phyloP scores from a whole-genome alignment of 2,797 vertebrate species.

The Tapirus indicus region DNA sequence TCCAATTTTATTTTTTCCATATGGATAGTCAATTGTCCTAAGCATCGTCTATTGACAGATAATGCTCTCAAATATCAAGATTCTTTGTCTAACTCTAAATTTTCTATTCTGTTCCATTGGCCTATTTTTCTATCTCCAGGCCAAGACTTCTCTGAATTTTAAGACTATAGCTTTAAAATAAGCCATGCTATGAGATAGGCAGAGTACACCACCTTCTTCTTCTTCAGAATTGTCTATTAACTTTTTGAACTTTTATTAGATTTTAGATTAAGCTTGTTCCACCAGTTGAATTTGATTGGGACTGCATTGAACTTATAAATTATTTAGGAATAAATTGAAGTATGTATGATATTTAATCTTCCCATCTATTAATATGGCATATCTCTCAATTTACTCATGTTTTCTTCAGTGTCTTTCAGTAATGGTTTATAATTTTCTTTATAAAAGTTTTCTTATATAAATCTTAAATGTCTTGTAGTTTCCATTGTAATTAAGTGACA shows the following conservation, averaged over 20 bases:
- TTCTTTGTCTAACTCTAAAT: background rate
- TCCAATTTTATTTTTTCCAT: background rate
- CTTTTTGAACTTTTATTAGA: background rate
- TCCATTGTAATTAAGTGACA: background rate
- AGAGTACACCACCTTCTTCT: background rate
- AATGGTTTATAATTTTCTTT: constrained; percentile 9
- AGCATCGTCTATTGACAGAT: background rate
- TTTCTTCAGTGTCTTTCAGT: background rate
- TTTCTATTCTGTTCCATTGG: background rate
- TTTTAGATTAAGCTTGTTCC: constrained; percentile 8
- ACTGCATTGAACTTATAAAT: background rate
- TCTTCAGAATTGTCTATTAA: background rate
- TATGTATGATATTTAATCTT: background rate
- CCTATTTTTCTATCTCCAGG: background rate
- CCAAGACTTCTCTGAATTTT: background rate
- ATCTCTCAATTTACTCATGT: background rate
- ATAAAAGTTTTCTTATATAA: constrained; percentile 7
- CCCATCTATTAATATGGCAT: background rate
- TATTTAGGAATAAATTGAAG: constrained; percentile 13
- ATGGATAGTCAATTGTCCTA: background rate
- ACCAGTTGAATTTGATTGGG: background rate
- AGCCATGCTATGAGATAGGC: background rate
- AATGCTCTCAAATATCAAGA: background rate
- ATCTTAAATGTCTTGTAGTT: background rate
- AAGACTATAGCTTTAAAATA: background rate